Evolutionary conservation across 2,888 invertebrate genomes (phyloP).

Genomic region (Quadroppia sp.): DNA sequence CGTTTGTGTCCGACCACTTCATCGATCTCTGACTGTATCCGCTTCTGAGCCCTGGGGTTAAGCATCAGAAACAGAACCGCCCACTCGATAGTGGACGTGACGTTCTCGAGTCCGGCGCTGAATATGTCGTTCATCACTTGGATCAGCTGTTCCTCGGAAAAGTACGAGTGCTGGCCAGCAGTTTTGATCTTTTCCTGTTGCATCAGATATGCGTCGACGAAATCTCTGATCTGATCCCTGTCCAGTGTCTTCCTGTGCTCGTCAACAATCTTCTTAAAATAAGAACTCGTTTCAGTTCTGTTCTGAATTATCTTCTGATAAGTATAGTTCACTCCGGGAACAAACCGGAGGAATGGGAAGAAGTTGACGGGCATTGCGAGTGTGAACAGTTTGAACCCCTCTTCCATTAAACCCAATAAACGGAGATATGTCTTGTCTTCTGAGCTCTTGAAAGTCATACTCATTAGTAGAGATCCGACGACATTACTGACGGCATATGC

Average conservation of each 20-base stretch:
- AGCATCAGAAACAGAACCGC: slow-evolving; percentile 80
- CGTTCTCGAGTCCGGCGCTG: slow-evolving; percentile 89
- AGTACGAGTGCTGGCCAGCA: slow-evolving; percentile 64
- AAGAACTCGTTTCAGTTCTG: slow-evolving; percentile 75
- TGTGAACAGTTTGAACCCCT: slow-evolving; percentile 82
- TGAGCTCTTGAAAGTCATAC: slow-evolving; percentile 66
- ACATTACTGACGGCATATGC: slow-evolving; percentile 82
- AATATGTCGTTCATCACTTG: slow-evolving; percentile 86
- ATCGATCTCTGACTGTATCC: slow-evolving; percentile 81
- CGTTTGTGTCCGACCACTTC: slow-evolving; percentile 65
- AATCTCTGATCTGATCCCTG: slow-evolving; percentile 69
- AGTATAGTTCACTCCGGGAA: slow-evolving; percentile 59
- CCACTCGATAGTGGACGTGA: slow-evolving; percentile 83
- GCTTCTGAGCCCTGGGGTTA: slow-evolving; percentile 72
- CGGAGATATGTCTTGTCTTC: slow-evolving; percentile 71
- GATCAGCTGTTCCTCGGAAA: slow-evolving; percentile 77
- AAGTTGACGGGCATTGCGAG: slow-evolving; percentile 76
- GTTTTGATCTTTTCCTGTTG: slow-evolving; percentile 67
- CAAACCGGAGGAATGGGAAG: slow-evolving; percentile 68
- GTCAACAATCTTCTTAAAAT: slow-evolving; percentile 76
- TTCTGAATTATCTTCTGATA: slow-evolving; percentile 63
- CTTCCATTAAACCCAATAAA: slow-evolving; percentile 80
- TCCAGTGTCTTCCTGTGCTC: slow-evolving; percentile 74
- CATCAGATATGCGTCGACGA: slow-evolving; percentile 77
- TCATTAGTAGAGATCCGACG: slow-evolving; percentile 85